Base-by-base conservation (phyloP, 2,113 vertebrate genomes). In the Nesoenas mayeri region DNA sequence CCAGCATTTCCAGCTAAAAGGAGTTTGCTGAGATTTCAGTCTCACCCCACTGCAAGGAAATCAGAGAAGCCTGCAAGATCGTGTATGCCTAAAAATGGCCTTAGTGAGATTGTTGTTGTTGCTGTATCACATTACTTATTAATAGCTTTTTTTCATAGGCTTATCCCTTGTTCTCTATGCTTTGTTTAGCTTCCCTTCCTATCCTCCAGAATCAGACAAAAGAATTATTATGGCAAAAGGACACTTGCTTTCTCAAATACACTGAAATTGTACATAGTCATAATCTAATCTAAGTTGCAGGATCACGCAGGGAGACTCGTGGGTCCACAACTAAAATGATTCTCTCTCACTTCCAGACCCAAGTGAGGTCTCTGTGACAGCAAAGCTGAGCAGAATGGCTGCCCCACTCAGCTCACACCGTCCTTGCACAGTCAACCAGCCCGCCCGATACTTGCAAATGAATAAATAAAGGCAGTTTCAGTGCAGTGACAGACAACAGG, bases 1-100 rank as follows among this genome's bases (percentile, higher is more conserved):
- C 54, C 77, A 87, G 92, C 86, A 75, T 44, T 86, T 67, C 69
- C 82, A 88, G 71, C 47, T 84, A 70, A 95, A 93, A 86, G 70
- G 34, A 74, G 36, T 83, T 91, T 91, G 61, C 73, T 88, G 77
- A 47, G 75, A 88, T 81, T 92, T 94, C 47, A 85, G 36, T 47
- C 82, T 91, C 53, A 19, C 14, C 22, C 11, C 53, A 29, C 38
- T 66, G 36, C 53, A 93, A 65, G 72, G 34, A 66, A 71, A 88
- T 78, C 40, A 64, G 75, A 88, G 88, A 42, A 84, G 65, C 53
- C 34, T 66, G 72, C 36, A 79, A 36, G 6, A 24, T 53, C n/a
- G 11, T 2, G 10, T 13, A 25, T 19, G 21, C 25, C 56, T 32
- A 40, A 74, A 85, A 91, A 79, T 15, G 12, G 9, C 53, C 44